Evolutionary conservation across 2,888 invertebrate species (phyloP).

Genomic region (Heterodera filipjevi): DNA sequence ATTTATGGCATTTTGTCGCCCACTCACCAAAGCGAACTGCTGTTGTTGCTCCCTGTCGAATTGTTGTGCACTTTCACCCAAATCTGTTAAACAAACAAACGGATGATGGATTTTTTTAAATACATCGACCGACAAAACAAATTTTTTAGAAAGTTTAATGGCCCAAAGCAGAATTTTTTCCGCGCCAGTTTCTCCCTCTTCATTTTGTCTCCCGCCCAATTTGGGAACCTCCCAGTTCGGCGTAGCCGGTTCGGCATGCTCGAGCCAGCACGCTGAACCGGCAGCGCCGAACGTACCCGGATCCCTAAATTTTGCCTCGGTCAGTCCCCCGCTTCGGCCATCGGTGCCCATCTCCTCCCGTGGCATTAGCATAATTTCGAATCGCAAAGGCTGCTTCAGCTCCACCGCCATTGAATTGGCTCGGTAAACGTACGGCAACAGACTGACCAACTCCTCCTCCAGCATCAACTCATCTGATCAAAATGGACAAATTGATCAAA

Average conservation of each 20-base stretch:
- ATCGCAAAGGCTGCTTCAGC: conserved; percentile 69
- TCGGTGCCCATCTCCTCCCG: conserved; percentile 51
- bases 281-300: not conserved
- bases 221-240: no score
- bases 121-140: no score
- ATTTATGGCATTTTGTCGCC: not conserved
- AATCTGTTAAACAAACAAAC: conserved; percentile 61
- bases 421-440: conserved; percentile 70
- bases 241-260: no score
- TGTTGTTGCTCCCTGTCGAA: conserved; percentile 69
- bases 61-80: conserved; percentile 69
- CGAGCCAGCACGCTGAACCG: no score
- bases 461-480: conserved; percentile 64
- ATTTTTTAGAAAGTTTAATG: no score
- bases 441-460: conserved; percentile 70
- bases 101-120: no score
- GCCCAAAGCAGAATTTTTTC: no score
- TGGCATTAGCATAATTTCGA: conserved; percentile 70
- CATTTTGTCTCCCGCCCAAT: no score
- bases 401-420: conserved; percentile 71
- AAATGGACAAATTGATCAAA: not conserved
- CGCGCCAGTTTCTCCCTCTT: no score
- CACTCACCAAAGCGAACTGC: conserved; percentile 69
- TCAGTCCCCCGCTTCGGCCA: not conserved
- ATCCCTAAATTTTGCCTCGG: not conserved